These are phyloP conservation scores for Ciconia boyciana DNA, from an alignment of 2,113 vertebrate species.

Conservation along the genomic window DNA sequence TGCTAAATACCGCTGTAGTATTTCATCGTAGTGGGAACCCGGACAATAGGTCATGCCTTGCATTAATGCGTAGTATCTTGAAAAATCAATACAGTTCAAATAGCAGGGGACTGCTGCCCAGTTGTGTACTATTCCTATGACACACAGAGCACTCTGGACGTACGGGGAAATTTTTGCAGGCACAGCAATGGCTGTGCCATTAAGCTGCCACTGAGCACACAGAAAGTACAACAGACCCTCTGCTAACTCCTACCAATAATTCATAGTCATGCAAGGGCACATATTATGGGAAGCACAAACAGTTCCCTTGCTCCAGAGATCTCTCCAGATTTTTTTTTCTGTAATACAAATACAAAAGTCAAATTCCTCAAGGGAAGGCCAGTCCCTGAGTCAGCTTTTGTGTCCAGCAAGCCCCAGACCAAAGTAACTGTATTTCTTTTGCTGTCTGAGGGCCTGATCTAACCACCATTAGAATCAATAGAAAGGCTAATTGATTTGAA, in stretches of 20 bases:
- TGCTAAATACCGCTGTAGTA: background rate
- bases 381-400: background rate
- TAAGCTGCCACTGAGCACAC: background rate
- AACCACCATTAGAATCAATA: background rate
- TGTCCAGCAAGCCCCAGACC: background rate
- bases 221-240: background rate
- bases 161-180: background rate
- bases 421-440: background rate
- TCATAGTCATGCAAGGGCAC: background rate
- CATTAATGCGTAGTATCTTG: background rate
- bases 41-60: background rate
- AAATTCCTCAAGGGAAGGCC: background rate
- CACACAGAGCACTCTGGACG: background rate
- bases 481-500: background rate
- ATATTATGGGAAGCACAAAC: accelerated
- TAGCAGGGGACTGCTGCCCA: background rate
- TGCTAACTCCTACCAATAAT: background rate
- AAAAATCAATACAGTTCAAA: conserved; percentile 34
- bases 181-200: background rate
- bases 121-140: background rate
- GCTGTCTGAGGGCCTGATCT: background rate
- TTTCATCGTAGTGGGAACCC: background rate
- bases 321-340: background rate
- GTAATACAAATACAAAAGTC: background rate
- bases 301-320: background rate